Conservation (phyloP, 2,888 invertebrate species). For the Hetaerina titia region DNA sequence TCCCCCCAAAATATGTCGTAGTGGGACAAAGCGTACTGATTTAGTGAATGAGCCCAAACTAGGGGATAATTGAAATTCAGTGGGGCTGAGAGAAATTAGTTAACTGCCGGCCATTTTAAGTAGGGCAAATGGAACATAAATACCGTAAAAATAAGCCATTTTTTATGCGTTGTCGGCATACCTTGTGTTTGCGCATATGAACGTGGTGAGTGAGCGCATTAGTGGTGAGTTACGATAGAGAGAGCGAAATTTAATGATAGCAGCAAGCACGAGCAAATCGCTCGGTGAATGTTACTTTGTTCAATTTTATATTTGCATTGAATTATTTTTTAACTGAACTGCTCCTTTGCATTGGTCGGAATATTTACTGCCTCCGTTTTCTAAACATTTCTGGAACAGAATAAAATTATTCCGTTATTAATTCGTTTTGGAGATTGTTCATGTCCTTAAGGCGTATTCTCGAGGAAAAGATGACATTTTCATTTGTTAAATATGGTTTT, state of each 20-base stretch:
- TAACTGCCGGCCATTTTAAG: conserved; percentile 5
- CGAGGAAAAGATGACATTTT: too few species aligned
- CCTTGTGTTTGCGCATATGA: neutral
- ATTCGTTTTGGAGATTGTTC: too few species aligned
- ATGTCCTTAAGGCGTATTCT: too few species aligned
- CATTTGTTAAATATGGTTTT: too few species aligned
- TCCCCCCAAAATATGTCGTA: neutral
- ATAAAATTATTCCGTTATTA: too few species aligned
- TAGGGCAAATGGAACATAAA: neutral
- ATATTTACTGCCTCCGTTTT: too few species aligned
- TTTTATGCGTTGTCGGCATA: neutral
- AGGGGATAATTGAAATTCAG: conserved; percentile 1
- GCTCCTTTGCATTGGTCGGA: too few species aligned
- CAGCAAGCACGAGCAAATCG: neutral
- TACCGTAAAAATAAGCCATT: neutral
- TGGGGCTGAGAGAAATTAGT: neutral
- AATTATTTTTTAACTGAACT: neutral
- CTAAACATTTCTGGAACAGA: too few species aligned
- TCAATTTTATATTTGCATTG: neutral
- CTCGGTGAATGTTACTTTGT: neutral
- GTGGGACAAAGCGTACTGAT: neutral
- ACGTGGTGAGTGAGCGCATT: neutral
- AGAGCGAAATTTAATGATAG: neutral
- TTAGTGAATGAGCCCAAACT: neutral
- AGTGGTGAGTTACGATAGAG: neutral